Percentiles rank a stretch among this genome's conserved stretches.
Conservation (phyloP, 2,113 vertebrate genomes). For the Pogona vitticeps region DNA sequence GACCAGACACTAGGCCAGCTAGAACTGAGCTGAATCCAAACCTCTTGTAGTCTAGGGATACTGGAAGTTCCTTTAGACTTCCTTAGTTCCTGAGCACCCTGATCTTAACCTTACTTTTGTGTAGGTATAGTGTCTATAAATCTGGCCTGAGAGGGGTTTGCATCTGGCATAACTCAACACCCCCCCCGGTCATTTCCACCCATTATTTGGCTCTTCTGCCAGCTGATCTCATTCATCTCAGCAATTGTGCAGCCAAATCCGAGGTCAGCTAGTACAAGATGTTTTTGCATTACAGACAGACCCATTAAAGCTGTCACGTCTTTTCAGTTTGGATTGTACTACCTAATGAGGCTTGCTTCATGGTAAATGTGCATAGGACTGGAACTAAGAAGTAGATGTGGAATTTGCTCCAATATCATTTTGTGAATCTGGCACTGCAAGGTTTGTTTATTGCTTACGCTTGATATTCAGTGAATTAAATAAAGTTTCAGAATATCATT, state of each 20-base stretch:
- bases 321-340: too few species aligned
- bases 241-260: too few species aligned
- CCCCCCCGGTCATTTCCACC: too few species aligned
- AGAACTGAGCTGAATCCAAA: background rate
- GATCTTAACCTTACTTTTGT: too few species aligned
- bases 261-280: background rate
- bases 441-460: background rate
- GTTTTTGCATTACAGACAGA: background rate
- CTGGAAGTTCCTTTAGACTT: background rate
- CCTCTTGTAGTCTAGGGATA: background rate
- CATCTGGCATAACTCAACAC: too few species aligned
- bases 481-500: constrained; percentile 26
- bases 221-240: too few species aligned
- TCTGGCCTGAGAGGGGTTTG: too few species aligned
- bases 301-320: too few species aligned
- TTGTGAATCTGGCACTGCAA: background rate
- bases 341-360: background rate
- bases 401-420: background rate
- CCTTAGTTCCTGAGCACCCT: too few species aligned
- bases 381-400: background rate
- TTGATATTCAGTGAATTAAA: background rate
- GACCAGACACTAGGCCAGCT: background rate
- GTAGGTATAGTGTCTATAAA: too few species aligned
- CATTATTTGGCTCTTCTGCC: background rate
- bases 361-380: background rate